A percentile compares a stretch with the other conserved stretches of the same genome.
Conservation (phyloP, 92 coral and sea anemone species). For the Paragorgia papillata region DNA sequence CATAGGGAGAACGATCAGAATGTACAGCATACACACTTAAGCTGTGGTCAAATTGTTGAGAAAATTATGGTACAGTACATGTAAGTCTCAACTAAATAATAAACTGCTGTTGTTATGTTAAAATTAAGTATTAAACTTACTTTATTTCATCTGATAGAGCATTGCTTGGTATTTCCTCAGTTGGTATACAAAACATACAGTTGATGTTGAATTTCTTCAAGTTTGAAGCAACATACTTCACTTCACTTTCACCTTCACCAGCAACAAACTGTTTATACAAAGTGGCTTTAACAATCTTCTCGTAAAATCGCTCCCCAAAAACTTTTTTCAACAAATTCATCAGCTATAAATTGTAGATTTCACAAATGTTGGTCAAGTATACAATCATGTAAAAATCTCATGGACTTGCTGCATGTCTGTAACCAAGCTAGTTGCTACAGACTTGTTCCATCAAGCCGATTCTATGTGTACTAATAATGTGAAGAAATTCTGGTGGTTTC, state of each 20-base stretch:
- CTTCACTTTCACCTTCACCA: slow-evolving; percentile 69
- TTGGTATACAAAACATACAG: slow-evolving; percentile 81
- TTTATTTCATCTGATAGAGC: slow-evolving; percentile 32
- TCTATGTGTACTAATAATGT: no score
- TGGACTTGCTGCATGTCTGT: no score
- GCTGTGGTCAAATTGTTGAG: no score
- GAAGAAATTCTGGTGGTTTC: no score
- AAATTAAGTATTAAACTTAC: slow-evolving; percentile 30
- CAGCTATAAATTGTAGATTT: slow-evolving; percentile 50
- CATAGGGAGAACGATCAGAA: no score
- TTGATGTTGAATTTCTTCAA: slow-evolving; percentile 64
- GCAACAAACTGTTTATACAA: slow-evolving; percentile 96
- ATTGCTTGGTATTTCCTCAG: slow-evolving; percentile 70
- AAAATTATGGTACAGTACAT: no score
- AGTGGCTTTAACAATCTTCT: slow-evolving; percentile 67
- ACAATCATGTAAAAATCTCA: no score
- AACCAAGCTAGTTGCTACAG: no score
- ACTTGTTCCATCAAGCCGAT: no score
- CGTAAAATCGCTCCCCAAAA: slow-evolving; percentile 70
- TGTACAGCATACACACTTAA: no score
- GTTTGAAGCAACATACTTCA: slow-evolving; percentile 56
- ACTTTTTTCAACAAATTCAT: slow-evolving; percentile 58
- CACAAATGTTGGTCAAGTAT: not conserved
- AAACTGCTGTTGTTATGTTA: slow-evolving; percentile 7
- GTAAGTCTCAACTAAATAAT: not conserved